Percentiles rank a stretch among this genome's conserved stretches.
Evolutionary conservation across 2,888 invertebrate species (phyloP).

Genomic region (Xanthorhoe designata): DNA sequence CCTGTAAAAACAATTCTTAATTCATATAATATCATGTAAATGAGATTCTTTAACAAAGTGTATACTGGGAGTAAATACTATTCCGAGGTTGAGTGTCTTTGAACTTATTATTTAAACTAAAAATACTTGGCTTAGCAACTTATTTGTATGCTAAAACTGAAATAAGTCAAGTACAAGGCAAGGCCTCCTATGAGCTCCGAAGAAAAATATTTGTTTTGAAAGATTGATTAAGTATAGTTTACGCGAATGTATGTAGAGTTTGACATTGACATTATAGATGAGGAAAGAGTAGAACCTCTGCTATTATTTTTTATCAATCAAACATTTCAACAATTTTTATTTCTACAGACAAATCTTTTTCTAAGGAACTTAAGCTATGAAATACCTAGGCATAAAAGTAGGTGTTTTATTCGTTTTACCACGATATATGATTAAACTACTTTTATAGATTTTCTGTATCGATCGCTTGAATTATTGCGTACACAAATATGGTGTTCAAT

Average conservation of each 20-base stretch:
- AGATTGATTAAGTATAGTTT: no score
- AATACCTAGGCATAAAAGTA: not conserved
- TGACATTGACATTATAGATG: not conserved
- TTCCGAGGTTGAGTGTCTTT: slow-evolving; percentile 24
- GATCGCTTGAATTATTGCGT: not conserved
- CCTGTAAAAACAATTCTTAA: slow-evolving; percentile 8
- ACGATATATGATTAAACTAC: not conserved
- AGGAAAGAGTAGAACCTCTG: no score
- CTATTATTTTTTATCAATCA: not conserved
- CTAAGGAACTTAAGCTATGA: not conserved
- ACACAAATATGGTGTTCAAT: not conserved
- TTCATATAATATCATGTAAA: slow-evolving; percentile 8
- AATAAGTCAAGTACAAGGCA: not conserved
- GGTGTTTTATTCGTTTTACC: not conserved
- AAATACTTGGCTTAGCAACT: slow-evolving; percentile 29
- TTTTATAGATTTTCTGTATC: not conserved
- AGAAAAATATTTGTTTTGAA: not conserved
- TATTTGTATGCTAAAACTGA: not conserved
- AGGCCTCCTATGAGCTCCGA: not conserved
- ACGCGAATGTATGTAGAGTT: no score
- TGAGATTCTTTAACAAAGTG: slow-evolving; percentile 4
- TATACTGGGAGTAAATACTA: slow-evolving; percentile 20
- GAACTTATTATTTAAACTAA: slow-evolving; percentile 31
- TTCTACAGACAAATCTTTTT: not conserved
- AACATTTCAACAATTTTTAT: not conserved